Evolutionary conservation across 2,888 invertebrate genomes (phyloP), one percentile per base, ranked within the genome.

Genomic region (Eugnorisma glareosa): DNA sequence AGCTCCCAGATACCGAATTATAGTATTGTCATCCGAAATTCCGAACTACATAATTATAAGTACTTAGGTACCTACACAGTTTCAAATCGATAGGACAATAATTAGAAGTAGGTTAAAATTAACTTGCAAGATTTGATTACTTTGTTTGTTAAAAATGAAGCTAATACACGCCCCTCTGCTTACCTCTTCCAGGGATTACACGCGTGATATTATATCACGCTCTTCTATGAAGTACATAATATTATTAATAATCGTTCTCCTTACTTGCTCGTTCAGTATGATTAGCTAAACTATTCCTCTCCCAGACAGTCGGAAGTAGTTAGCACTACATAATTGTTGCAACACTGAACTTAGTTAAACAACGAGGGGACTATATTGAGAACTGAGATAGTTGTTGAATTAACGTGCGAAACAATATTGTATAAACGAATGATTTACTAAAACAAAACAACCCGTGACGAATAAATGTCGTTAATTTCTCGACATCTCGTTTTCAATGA

Each of bases 271-370:
- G 57, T 79, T 83, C 48, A 31, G 70, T 72, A 75, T 73, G 54
- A 85, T 75, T 81, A 81, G 73, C 48, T 77, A 84, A 86, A 79
- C 77, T 69, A 59, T 21, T 72, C n/a, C 31, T 72, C n/a, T 69
- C 51, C 6, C 21, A 75, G 76, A 67, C 24, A 64, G 48, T 74
- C 61, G 61, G 31, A 73, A 70, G 75, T 72, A 83, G 73, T 83
- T 75, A 75, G 35, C n/a, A 59, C 66, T 74, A 68, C 43, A 61
- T 31, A 83, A 78, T 48, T 75, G 66, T 73, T 82, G 18, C 48
- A 48, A 69, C 51, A 67, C 61, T 63, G n/a, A 77, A 72, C 63
- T 72, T 54, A 73, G 76, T 77, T 77, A 13, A 67, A 37, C 64
- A 76, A 40, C 67, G 7, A 11, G 43, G 0, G 2, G 18, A 77